phyloP scores from a whole-genome alignment of 2,113 vertebrate genomes.

The Phrynosoma blainvillii region DNA sequence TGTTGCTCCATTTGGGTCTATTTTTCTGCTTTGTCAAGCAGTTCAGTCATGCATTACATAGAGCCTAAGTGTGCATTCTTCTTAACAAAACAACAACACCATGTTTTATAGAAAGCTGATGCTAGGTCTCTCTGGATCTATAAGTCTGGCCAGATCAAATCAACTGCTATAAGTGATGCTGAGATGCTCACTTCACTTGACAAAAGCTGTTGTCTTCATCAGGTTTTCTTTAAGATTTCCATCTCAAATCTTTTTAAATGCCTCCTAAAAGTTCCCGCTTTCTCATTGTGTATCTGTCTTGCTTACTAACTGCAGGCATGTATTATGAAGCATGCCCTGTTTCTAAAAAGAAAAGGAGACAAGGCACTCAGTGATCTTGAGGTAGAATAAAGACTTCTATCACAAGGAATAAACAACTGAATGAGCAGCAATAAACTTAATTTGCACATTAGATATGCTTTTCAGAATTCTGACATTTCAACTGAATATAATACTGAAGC shows the following conservation, averaged over 20 bases:
- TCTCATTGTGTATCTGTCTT: conserved; percentile 46
- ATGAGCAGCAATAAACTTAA: conserved; percentile 83
- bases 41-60: neutral
- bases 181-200: conserved; percentile 16
- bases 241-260: conserved; percentile 57
- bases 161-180: neutral
- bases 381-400: conserved; percentile 77
- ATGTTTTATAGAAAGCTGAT: conserved; percentile 33
- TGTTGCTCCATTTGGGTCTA: neutral
- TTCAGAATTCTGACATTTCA: conserved; percentile 81
- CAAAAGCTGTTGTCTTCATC: conserved; percentile 49
- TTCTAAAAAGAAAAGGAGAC: conserved; percentile 51
- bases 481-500: conserved; percentile 81
- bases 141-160: neutral
- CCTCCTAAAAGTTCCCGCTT: conserved; percentile 54
- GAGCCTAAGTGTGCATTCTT: neutral
- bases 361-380: conserved; percentile 64
- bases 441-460: conserved; percentile 86
- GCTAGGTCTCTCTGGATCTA: neutral
- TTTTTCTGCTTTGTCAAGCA: fast-evolving
- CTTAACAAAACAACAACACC: conserved; percentile 13
- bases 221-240: conserved; percentile 42
- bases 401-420: conserved; percentile 76
- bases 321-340: conserved; percentile 34
- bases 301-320: conserved; percentile 50